Conservation (phyloP, 1,140 invertebrate genomes). For the Drosophila arawakana region DNA sequence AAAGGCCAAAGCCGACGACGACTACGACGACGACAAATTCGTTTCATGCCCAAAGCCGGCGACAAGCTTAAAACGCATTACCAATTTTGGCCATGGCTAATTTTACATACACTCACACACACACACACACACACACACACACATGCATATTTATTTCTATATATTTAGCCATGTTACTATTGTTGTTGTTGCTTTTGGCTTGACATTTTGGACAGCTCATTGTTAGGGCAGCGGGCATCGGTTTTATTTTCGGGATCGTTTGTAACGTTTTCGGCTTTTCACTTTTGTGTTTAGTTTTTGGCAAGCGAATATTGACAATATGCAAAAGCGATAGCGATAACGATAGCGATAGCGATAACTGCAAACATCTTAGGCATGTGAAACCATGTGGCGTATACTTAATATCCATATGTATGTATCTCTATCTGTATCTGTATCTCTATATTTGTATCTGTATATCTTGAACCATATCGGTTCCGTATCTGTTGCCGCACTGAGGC, state of each 20-base stretch:
- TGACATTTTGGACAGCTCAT: slow-evolving; percentile 28
- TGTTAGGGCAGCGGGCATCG: neutral
- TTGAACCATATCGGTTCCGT: neutral
- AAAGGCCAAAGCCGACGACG: slow-evolving; percentile 43
- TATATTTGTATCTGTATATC: neutral
- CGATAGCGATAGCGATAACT: slow-evolving; percentile 4
- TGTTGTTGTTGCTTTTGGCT: slow-evolving; percentile 7
- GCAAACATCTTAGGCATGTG: slow-evolving; percentile 25
- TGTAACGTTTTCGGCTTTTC: slow-evolving; percentile 2
- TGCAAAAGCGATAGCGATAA: slow-evolving; percentile 10
- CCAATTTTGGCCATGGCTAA: slow-evolving; percentile 76
- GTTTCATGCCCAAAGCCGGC: slow-evolving; percentile 69
- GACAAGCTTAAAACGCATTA: slow-evolving; percentile 76
- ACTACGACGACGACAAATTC: slow-evolving; percentile 65
- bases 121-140: neutral
- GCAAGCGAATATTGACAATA: slow-evolving; percentile 20
- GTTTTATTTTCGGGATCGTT: too few relatives aligned
- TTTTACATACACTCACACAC: slow-evolving; percentile 51
- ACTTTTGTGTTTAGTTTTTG: slow-evolving; percentile 24
- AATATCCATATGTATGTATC: slow-evolving; percentile 7
- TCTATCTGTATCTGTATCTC: neutral
- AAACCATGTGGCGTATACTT: slow-evolving; percentile 41
- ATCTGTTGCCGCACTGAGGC: slow-evolving; percentile 5
- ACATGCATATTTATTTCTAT: neutral
- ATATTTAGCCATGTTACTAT: slow-evolving; percentile 7